Percentiles rank a stretch among this genome's conserved stretches.
phyloP scores from a whole-genome alignment of 2,888 invertebrate genomes.

The Mylabris sibirica region DNA sequence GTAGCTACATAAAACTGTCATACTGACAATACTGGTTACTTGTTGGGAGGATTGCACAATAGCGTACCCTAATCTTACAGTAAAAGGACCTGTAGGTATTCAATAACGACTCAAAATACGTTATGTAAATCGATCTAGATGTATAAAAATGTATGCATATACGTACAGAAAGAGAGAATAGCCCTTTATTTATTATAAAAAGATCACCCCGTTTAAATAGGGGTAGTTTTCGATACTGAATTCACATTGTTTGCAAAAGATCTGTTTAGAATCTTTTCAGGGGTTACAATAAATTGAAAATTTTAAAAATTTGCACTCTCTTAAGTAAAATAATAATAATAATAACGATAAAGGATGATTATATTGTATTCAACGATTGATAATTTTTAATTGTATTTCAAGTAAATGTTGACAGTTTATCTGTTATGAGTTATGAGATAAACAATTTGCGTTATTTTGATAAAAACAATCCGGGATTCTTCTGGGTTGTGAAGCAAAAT shows the following conservation, averaged over 20 bases:
- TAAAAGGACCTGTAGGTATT: slow-evolving; percentile 35
- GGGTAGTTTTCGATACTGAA: slow-evolving; percentile 14
- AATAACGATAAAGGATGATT: background rate
- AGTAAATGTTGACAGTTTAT: background rate
- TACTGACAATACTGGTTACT: slow-evolving; percentile 35
- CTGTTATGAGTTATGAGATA: background rate
- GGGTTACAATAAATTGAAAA: slow-evolving; percentile 26
- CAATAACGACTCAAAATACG: slow-evolving; percentile 34
- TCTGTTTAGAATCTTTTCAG: background rate
- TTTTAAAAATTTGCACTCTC: slow-evolving; percentile 15
- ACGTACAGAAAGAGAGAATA: slow-evolving; percentile 19
- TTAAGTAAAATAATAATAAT: background rate
- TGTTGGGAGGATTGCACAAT: slow-evolving; percentile 29
- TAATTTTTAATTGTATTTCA: background rate
- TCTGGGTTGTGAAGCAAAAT: slow-evolving; percentile 46
- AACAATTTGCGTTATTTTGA: slow-evolving; percentile 19
- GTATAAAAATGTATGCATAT: slow-evolving; percentile 28
- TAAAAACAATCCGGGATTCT: slow-evolving; percentile 30
- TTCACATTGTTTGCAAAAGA: background rate
- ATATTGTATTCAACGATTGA: background rate
- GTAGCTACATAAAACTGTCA: slow-evolving; percentile 37
- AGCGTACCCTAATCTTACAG: slow-evolving; percentile 31
- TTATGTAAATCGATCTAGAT: slow-evolving; percentile 37
- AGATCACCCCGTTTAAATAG: slow-evolving; percentile 15
- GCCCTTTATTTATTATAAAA: slow-evolving; percentile 18